phyloP scores from a whole-genome alignment of 2,888 invertebrate genomes.

The Watsonalla cultraria region DNA sequence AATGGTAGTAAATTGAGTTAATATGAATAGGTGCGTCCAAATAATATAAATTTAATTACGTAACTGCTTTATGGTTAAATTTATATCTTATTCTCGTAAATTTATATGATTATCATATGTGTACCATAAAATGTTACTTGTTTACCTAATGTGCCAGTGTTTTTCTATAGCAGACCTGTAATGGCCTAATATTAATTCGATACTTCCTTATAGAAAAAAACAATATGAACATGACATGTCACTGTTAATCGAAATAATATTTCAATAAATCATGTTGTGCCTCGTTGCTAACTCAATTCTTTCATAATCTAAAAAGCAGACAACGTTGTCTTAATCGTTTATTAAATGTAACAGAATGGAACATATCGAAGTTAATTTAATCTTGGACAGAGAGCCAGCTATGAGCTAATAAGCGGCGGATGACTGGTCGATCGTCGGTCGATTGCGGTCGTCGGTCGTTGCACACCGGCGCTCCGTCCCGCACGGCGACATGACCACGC shows the following conservation, averaged over 20 bases:
- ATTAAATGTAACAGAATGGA: constrained; percentile 49
- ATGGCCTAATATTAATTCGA: neutral
- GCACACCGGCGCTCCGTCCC: constrained; percentile 28
- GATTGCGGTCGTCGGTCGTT: constrained; percentile 10
- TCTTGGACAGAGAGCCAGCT: constrained; percentile 56
- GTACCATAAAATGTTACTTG: no score
- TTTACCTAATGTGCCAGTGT: no score
- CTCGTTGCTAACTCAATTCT: neutral
- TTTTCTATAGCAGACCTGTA: no score
- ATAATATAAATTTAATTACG: neutral
- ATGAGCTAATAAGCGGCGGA: constrained; percentile 65
- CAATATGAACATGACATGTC: neutral
- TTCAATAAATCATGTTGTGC: neutral
- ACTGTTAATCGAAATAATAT: neutral
- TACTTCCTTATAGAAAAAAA: neutral
- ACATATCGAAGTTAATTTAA: constrained; percentile 68
- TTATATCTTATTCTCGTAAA: neutral
- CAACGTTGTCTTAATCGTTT: constrained; percentile 56
- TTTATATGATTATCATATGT: no score
- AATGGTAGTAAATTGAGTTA: neutral
- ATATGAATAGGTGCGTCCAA: neutral
- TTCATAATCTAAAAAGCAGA: constrained; percentile 1
- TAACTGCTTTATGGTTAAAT: neutral
- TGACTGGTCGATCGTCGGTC: constrained; percentile 56
- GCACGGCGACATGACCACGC: constrained; percentile 37